Evolutionary conservation across 2,888 invertebrate species (phyloP).

Genomic region (Synanthedon myopaeformis): DNA sequence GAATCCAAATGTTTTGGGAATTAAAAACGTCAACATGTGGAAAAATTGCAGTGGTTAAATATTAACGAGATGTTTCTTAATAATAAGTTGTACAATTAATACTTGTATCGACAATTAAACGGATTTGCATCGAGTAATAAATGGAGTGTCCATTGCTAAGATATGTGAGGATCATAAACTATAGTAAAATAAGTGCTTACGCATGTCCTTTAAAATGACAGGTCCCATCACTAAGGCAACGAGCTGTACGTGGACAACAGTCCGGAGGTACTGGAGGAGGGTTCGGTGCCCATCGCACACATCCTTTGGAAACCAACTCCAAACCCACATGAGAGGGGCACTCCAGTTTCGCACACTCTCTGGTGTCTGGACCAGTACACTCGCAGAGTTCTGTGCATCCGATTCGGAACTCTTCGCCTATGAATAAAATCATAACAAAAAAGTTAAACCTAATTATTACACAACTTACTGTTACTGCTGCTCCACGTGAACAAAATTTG

Average conservation of each 20-base stretch:
- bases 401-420: conserved; percentile 83
- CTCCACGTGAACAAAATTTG: neutral
- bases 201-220: conserved; percentile 78
- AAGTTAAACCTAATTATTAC: neutral
- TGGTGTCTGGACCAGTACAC: conserved; percentile 73
- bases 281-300: conserved; percentile 87
- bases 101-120: no score
- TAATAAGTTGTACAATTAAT: no score
- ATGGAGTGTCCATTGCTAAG: no score
- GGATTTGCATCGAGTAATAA: no score
- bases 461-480: neutral
- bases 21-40: no score
- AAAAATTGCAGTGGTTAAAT: no score
- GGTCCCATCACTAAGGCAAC: conserved; percentile 85
- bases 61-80: no score
- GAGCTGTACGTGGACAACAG: conserved; percentile 84
- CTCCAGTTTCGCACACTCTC: conserved; percentile 82
- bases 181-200: conserved; percentile 22
- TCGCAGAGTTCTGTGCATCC: conserved; percentile 84
- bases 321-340: conserved; percentile 87
- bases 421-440: conserved; percentile 1
- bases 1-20: no score
- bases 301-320: conserved; percentile 86
- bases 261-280: conserved; percentile 81
- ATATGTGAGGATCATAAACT: no score